Evolutionary conservation across 1,140 invertebrate genomes (phyloP).

Genomic region (Kradibia gibbosae): DNA sequence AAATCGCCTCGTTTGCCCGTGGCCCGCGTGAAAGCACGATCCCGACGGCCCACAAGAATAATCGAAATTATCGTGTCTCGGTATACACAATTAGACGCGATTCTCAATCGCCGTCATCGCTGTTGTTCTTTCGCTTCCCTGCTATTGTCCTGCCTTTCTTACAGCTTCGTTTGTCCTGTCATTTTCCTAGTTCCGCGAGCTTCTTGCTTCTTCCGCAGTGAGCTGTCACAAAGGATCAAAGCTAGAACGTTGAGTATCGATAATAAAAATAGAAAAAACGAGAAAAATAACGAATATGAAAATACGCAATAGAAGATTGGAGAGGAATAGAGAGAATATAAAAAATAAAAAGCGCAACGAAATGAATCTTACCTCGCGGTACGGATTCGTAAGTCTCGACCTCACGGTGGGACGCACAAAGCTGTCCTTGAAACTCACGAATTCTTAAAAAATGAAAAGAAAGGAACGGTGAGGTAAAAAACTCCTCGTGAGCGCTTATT

Average conservation of each 20-base stretch:
- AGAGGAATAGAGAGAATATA: too few species aligned
- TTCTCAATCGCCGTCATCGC: neutral
- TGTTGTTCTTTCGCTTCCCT: neutral
- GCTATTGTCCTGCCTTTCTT: neutral
- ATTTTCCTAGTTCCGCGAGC: too few species aligned
- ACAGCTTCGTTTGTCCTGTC: neutral
- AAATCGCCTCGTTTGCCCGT: neutral
- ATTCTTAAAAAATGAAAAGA: conserved; percentile 7
- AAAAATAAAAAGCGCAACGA: neutral
- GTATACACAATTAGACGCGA: too few species aligned
- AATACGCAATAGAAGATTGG: too few species aligned
- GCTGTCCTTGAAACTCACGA: neutral
- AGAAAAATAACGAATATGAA: neutral
- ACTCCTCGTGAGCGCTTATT: neutral
- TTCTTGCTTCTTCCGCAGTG: neutral
- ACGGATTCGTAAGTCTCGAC: neutral
- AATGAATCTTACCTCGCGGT: neutral
- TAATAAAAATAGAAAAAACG: neutral
- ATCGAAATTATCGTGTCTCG: too few species aligned
- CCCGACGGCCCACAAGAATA: too few species aligned
- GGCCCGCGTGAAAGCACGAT: too few species aligned
- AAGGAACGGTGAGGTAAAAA: too few species aligned
- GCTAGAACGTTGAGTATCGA: neutral
- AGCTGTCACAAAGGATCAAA: neutral
- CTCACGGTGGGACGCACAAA: neutral